Percentiles rank a stretch among this genome's conserved stretches.
Evolutionary conservation across 2,888 invertebrate genomes (phyloP).

Genomic region (Portevinia maculata): DNA sequence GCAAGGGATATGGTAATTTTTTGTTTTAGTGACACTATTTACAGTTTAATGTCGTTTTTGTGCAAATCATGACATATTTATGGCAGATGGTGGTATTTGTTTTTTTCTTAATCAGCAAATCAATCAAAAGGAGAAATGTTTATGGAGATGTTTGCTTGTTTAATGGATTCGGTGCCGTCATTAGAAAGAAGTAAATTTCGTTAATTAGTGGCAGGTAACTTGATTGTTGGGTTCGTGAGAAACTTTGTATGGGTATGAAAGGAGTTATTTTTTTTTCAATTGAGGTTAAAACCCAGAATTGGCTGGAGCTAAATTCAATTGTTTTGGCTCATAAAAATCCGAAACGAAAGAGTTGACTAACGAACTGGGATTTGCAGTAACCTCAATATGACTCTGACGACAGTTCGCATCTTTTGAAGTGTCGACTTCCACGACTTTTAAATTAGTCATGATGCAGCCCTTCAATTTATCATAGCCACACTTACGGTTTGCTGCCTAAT

Average conservation of each 20-base stretch:
- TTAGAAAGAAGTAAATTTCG: constrained; percentile 8
- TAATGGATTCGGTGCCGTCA: background rate
- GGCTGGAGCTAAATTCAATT: background rate
- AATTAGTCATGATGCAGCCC: too few relatives aligned
- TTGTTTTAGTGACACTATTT: constrained; percentile 20
- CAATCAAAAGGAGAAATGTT: constrained; percentile 19
- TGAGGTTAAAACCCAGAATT: background rate
- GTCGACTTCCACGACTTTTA: too few relatives aligned
- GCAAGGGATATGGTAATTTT: constrained; percentile 32
- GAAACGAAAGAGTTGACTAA: background rate
- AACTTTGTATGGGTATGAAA: background rate
- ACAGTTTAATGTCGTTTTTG: constrained; percentile 43
- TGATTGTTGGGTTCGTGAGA: constrained; percentile 2
- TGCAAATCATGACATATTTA: constrained; percentile 41
- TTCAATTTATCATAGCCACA: too few relatives aligned
- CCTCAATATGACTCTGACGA: too few relatives aligned
- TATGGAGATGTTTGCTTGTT: background rate
- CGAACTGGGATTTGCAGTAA: background rate
- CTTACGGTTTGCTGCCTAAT: too few relatives aligned
- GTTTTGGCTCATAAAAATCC: background rate
- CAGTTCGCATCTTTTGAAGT: too few relatives aligned
- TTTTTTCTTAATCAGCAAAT: constrained; percentile 27
- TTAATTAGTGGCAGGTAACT: constrained; percentile 9
- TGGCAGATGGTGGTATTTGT: constrained; percentile 20
- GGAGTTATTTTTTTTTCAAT: background rate